Evolutionary conservation across 2,888 invertebrate genomes (phyloP), one percentile per base, ranked within the genome.

Genomic region (Torymus tubicola): DNA sequence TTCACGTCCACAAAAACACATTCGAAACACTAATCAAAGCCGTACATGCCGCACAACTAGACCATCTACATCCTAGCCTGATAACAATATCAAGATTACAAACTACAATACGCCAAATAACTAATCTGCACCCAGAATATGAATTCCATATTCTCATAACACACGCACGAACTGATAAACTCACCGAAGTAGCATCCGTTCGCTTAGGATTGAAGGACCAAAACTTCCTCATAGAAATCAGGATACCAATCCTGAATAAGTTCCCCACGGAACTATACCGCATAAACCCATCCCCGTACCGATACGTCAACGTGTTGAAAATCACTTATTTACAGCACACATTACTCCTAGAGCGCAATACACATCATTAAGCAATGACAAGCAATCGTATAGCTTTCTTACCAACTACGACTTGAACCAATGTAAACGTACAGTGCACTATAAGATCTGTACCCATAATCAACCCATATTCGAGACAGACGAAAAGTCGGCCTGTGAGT

Each of bases 101-200:
- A 31, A 14, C 3, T 16, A n/a, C 58, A 11, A 69, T 57, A 0
- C 21, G 58, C 14, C 57, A 58, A 16, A 69, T 69, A 16, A 58
- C 24, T 5, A 57, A 69, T 31, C 11, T 16, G 31, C 55, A 69
- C 42, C n/a, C 58, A 3, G 31, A 57, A n/a, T 58, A 69, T 10
- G 42, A 69, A 57, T 58, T 69, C 16, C 16, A 31, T 2, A 58
- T 69, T 10, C 69, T 57, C 5, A 69, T 57, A n/a, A 58, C 31
- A n/a, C 69, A 70, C 10, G 42, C 58, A 5, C 8, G 69, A 57
- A 16, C 69, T 3, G 69, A 70, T 16, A 70, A 58, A 42, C n/a
- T 70, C 0, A 42, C 69, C 2, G 57, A 70, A 8, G 16, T 70
- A 2, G 58, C 58, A 0, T 2, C 50, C 5, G 52, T 58, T 18